These are phyloP conservation scores for Teleopsis dalmanni DNA, from an alignment of 1,140 invertebrate species.

Conservation along the genomic window DNA sequence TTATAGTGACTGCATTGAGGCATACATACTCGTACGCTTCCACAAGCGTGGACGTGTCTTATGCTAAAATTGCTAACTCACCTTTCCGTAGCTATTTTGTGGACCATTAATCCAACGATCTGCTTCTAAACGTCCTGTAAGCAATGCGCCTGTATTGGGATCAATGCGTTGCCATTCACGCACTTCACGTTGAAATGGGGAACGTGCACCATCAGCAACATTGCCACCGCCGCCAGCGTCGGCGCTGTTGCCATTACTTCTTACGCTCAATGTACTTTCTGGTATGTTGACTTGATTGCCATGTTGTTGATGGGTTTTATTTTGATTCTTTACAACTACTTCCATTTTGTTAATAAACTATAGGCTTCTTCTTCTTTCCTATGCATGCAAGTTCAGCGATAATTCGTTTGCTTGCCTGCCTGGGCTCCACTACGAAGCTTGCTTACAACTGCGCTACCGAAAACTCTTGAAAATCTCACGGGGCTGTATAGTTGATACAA, in stretches of 20 bases:
- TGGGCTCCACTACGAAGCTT: too few relatives aligned
- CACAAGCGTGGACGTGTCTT: not conserved
- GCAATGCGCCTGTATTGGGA: conserved; percentile 41
- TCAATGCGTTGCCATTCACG: conserved; percentile 45
- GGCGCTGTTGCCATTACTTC: not conserved
- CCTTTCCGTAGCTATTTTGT: conserved; percentile 41
- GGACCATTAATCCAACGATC: conserved; percentile 44
- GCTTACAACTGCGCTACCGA: too few relatives aligned
- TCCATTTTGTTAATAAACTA: conserved; percentile 17
- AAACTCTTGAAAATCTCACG: too few relatives aligned
- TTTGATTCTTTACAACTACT: conserved; percentile 33
- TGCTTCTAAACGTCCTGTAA: conserved; percentile 42
- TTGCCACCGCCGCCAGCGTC: conserved; percentile 6
- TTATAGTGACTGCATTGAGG: not conserved
- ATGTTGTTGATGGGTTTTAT: conserved; percentile 28
- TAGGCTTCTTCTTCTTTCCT: not conserved
- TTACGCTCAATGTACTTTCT: not conserved
- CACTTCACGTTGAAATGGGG: conserved; percentile 43
- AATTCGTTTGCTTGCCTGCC: too few relatives aligned
- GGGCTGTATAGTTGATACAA: too few relatives aligned
- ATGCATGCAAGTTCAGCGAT: too few relatives aligned
- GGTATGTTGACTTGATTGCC: conserved; percentile 1
- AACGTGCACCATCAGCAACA: conserved; percentile 21
- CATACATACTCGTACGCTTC: not conserved
- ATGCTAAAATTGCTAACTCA: conserved; percentile 20